A percentile compares a stretch with the other conserved stretches of the same genome.
These are phyloP conservation scores for Phyllotreta striolata DNA, from an alignment of 2,888 invertebrate genomes.

Conservation along the genomic window DNA sequence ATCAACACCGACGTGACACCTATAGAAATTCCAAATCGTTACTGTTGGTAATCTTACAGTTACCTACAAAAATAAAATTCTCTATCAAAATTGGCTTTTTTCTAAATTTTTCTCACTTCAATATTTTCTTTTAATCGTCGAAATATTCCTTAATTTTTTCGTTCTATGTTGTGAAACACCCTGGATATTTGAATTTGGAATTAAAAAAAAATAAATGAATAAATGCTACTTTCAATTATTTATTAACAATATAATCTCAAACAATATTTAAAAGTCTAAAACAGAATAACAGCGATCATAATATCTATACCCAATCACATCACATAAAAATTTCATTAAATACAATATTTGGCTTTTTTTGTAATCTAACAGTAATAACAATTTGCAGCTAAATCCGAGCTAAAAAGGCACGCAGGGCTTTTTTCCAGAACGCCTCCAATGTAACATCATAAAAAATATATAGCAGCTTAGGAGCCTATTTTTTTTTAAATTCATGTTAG, in stretches of 20 bases:
- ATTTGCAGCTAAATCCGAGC: constrained; percentile 45
- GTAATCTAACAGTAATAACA: constrained; percentile 32
- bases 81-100: constrained; percentile 1
- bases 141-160: no score
- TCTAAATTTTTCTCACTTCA: no score
- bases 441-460: constrained; percentile 23
- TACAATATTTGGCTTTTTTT: constrained; percentile 47
- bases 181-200: no score
- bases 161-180: no score
- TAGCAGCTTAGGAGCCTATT: constrained; percentile 16
- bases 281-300: constrained; percentile 45
- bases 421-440: constrained; percentile 27
- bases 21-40: background rate
- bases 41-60: no score
- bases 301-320: constrained; percentile 46
- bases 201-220: constrained; percentile 8
- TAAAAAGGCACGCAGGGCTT: constrained; percentile 34
- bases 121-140: no score
- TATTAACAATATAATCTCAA: constrained; percentile 46
- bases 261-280: constrained; percentile 44
- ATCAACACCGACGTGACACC: constrained; percentile 5
- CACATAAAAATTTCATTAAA: constrained; percentile 40
- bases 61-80: background rate
- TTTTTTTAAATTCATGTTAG: constrained; percentile 12
- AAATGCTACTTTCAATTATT: constrained; percentile 32